A percentile compares a stretch with the other conserved stretches of the same genome.
phyloP scores from a whole-genome alignment of 2,888 invertebrate species.

The Ferrisia virgata region DNA sequence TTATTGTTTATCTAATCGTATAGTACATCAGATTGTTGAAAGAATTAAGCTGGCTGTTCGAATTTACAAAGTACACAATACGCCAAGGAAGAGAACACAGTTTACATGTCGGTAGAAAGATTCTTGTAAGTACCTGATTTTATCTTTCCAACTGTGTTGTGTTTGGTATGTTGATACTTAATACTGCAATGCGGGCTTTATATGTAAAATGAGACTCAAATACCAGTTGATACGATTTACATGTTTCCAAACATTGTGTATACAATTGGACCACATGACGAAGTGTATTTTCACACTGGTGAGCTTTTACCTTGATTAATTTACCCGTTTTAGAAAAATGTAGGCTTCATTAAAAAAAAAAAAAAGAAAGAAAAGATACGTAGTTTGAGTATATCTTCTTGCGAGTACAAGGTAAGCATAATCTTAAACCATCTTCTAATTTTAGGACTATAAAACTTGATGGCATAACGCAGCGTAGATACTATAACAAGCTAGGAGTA shows the following conservation, averaged over 20 bases:
- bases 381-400: not conserved
- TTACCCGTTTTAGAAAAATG: not conserved
- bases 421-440: not conserved
- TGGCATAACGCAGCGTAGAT: not conserved
- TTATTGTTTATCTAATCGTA: not conserved
- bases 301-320: not conserved
- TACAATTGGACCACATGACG: not conserved
- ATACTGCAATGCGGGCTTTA: slow-evolving; percentile 14
- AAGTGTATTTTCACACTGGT: not conserved
- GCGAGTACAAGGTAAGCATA: not conserved
- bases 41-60: not conserved
- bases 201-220: not conserved
- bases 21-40: not conserved
- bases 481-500: no score
- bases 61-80: not conserved
- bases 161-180: not conserved
- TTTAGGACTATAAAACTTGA: not conserved
- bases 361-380: no score
- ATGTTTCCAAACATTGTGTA: not conserved
- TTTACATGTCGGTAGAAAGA: not conserved
- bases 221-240: not conserved
- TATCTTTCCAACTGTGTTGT: not conserved
- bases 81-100: not conserved
- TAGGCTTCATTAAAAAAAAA: no score
- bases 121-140: not conserved